These are phyloP conservation scores for Xiphias gladius DNA, from an alignment of 2,113 vertebrate genomes.

Conservation along the genomic window DNA sequence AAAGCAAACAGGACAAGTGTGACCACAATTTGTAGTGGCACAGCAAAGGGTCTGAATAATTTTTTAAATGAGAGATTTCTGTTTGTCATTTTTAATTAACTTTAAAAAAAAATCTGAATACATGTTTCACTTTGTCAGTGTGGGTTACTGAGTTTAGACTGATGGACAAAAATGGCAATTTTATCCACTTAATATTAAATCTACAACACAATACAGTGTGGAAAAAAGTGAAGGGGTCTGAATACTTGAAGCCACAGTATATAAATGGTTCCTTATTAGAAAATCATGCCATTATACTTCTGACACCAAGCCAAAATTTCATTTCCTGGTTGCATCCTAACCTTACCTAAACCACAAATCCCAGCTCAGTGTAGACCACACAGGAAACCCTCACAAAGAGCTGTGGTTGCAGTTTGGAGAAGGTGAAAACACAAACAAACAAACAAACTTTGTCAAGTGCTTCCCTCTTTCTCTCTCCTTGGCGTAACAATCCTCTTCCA, in stretches of 20 bases:
- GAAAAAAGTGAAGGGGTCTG: not conserved
- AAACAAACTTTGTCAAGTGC: slow-evolving; percentile 69
- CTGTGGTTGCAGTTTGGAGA: slow-evolving; percentile 49
- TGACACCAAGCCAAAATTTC: not conserved
- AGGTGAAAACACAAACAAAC: slow-evolving; percentile 60
- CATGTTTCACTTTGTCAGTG: not conserved
- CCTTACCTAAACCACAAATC: slow-evolving; percentile 64
- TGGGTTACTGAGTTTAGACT: not conserved
- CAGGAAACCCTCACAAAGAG: slow-evolving; percentile 48
- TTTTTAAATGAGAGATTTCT: not conserved
- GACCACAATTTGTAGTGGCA: not conserved
- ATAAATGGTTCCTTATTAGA: not conserved
- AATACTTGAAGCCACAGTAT: not conserved
- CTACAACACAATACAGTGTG: not conserved
- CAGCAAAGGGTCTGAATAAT: not conserved
- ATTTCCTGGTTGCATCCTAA: slow-evolving; percentile 14
- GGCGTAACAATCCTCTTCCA: slow-evolving; percentile 46
- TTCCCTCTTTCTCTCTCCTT: slow-evolving; percentile 39
- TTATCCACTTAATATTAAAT: not conserved
- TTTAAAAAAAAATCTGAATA: not conserved
- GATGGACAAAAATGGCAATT: not conserved
- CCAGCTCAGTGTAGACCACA: slow-evolving; percentile 64
- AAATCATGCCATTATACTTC: not conserved
- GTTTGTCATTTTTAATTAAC: not conserved
- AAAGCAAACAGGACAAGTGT: too few species aligned